Evolutionary conservation across 2,113 vertebrate genomes (phyloP).

Genomic region (Plectropomus leopardus): DNA sequence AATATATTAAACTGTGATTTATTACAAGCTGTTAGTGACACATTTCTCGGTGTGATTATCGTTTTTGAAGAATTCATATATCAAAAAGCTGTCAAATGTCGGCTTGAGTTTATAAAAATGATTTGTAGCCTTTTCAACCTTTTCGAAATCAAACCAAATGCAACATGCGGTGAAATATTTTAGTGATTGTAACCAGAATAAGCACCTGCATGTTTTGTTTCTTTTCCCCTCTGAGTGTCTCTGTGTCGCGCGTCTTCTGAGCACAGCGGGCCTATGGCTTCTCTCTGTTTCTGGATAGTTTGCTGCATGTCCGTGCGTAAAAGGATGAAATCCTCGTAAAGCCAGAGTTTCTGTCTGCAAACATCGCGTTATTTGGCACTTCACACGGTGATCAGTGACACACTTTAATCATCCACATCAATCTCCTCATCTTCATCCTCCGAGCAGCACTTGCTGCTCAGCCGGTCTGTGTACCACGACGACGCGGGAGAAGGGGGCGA

Average conservation of each 20-base stretch:
- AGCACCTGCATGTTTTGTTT: conserved; percentile 37
- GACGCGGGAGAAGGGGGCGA: conserved; percentile 83
- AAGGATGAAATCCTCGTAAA: conserved; percentile 37
- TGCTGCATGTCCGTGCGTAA: conserved; percentile 14
- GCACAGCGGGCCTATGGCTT: not conserved
- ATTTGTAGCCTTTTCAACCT: not conserved
- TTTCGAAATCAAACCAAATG: conserved; percentile 41
- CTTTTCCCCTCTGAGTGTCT: conserved; percentile 19
- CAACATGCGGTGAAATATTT: conserved; percentile 52
- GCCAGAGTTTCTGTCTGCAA: conserved; percentile 3
- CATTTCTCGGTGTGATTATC: conserved; percentile 57
- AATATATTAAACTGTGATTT: conserved; percentile 92
- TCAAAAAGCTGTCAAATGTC: conserved; percentile 18
- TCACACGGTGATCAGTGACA: not conserved
- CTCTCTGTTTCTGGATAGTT: not conserved
- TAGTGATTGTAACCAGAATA: conserved; percentile 54
- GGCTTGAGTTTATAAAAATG: not conserved
- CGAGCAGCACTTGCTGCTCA: conserved; percentile 87
- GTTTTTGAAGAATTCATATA: conserved; percentile 13
- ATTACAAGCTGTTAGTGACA: conserved; percentile 87
- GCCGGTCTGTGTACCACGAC: conserved; percentile 87
- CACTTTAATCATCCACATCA: conserved; percentile 91
- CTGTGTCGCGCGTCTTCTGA: not conserved
- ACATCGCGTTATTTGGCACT: conserved; percentile 3
- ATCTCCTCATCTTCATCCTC: conserved; percentile 95